Evolutionary conservation across 92 coral and sea anemone genomes (phyloP).

Genomic region (Porites cylindrica): DNA sequence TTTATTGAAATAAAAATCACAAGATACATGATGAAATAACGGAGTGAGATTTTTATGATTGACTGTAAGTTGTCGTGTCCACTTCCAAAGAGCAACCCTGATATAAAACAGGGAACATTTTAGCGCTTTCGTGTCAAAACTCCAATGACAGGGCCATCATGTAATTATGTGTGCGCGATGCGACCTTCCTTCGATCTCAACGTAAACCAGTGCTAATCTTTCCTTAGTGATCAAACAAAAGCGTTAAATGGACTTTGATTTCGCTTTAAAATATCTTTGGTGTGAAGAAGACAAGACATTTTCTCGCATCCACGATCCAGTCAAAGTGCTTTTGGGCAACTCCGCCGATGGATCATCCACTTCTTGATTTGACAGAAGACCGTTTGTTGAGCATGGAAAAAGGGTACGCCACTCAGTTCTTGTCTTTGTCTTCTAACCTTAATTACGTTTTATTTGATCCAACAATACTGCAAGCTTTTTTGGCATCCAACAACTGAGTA

Average conservation of each 20-base stretch:
- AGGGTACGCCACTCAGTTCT: slow-evolving; percentile 19
- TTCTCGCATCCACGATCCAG: neutral
- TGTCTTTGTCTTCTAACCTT: neutral
- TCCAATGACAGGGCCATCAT: slow-evolving; percentile 12
- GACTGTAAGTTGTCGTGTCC: slow-evolving; percentile 2
- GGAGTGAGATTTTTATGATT: slow-evolving; percentile 2
- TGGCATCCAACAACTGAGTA: neutral
- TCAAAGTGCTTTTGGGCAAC: neutral
- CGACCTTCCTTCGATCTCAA: neutral
- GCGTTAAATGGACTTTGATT: neutral
- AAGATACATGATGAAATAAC: slow-evolving; percentile 20
- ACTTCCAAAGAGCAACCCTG: slow-evolving; percentile 6
- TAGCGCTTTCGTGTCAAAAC: neutral
- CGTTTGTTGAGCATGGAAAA: neutral
- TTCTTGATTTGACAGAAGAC: neutral
- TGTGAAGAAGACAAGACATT: neutral
- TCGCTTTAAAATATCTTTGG: neutral
- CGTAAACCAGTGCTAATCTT: neutral
- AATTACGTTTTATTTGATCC: neutral
- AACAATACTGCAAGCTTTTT: neutral
- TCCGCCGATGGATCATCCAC: neutral
- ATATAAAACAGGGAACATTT: slow-evolving; percentile 27
- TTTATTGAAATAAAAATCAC: neutral
- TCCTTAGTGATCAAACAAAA: slow-evolving; percentile 7
- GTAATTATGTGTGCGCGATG: neutral